Evolutionary conservation across 2,797 vertebrate species (phyloP).

Genomic region (Alcedo atthis): DNA sequence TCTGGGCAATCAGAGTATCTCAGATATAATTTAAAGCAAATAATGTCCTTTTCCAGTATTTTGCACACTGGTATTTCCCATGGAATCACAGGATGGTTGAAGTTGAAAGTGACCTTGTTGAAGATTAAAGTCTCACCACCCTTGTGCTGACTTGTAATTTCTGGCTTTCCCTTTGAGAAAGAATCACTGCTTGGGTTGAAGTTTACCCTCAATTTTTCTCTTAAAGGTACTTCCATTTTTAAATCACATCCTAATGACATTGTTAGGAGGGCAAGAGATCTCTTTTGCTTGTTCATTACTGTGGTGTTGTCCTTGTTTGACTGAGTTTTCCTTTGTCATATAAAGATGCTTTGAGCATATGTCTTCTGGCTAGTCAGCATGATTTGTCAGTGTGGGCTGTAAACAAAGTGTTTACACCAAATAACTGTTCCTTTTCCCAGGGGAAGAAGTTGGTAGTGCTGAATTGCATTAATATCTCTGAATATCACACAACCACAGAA

Average conservation of each 20-base stretch:
- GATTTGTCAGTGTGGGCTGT: background rate
- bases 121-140: too few species aligned
- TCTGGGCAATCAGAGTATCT: too few species aligned
- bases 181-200: background rate
- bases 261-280: background rate
- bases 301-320: background rate
- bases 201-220: background rate
- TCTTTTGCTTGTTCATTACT: background rate
- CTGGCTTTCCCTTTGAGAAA: background rate
- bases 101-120: too few species aligned
- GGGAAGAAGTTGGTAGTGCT: background rate
- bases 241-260: background rate
- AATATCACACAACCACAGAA: background rate
- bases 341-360: background rate
- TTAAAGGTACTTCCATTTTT: background rate
- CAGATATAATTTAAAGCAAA: too few species aligned
- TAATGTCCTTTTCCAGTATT: too few species aligned
- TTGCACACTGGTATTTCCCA: too few species aligned
- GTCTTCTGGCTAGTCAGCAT: background rate
- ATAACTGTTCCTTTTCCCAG: background rate
- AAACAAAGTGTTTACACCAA: background rate
- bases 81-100: too few species aligned
- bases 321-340: background rate
- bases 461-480: background rate
- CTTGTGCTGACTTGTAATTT: background rate